Base-by-base conservation (phyloP, 2,113 vertebrate genomes). In the Sturnus vulgaris region DNA sequence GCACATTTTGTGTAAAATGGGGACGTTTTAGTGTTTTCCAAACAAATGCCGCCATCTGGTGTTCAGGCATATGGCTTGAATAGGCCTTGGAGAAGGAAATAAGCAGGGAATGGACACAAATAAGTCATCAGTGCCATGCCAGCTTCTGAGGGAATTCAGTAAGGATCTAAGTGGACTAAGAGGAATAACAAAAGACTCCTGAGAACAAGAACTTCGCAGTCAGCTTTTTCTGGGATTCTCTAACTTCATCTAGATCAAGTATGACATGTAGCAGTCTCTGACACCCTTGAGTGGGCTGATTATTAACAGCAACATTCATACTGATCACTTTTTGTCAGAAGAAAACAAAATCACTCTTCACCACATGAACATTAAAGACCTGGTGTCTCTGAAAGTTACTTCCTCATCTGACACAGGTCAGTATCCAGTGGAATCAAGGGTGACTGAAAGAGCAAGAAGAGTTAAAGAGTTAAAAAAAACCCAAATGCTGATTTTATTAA, bases 31-130 rank as follows among this genome's bases (percentile, higher is more conserved):
- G 40, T 76, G 33, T 96, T 94, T 95, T 84, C 55, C 93, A 96
- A 96, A 93, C 90, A 95, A 88, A 96, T 96, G 88, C 75, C 68
- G 90, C 96, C 96, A 96, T 63, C 96, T 96, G 93, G 88, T 93
- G 96, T 96, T 88, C 90, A 88, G 92, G 96, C 89, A 93, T 20
- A 93, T 82, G 66, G 75, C 63, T 76, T 37, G 68, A 90, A 39
- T 4, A 60, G 57, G 60, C 75, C 63, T 15, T 25, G 40, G 68
- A 75, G 35, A 89, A 71, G 21, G 57, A 77, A 64, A 35, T 39
- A 35, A 17, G 30, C 8, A 24, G 61, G 24, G 31, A 84, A 82
- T 7, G 20, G 81, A 66, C 50, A 46, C 27, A 30, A 31, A 1
- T 10, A 33, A 59, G 21, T 35, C 56, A 60, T 27, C 23, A 23